Conservation (phyloP, 2,888 invertebrate species). For the Dryococelus australis region DNA sequence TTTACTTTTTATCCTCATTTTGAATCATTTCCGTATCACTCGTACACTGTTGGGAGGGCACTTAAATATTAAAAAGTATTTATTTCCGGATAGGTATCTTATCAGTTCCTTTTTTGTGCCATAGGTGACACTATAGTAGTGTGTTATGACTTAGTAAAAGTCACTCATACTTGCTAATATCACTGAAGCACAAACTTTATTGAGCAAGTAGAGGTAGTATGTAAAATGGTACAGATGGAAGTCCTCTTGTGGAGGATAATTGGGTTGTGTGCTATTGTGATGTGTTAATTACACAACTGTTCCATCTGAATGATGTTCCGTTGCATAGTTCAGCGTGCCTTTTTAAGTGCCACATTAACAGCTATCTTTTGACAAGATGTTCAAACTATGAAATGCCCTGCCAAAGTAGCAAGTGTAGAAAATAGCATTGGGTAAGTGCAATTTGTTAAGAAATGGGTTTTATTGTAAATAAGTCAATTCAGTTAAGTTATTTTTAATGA, state of each 20-base stretch:
- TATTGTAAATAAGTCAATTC: not conserved
- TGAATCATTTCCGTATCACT: too few relatives aligned
- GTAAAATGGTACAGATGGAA: not conserved
- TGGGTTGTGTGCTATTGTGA: not conserved
- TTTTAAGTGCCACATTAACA: not conserved
- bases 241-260: not conserved
- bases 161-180: too few relatives aligned
- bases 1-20: too few relatives aligned
- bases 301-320: too few relatives aligned
- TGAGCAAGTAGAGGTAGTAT: not conserved
- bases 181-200: not conserved
- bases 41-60: too few relatives aligned
- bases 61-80: too few relatives aligned
- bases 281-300: not conserved
- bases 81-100: too few relatives aligned
- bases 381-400: not conserved
- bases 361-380: not conserved
- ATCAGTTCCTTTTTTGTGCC: too few relatives aligned
- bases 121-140: too few relatives aligned
- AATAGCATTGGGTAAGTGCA: conserved; percentile 1
- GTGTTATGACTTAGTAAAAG: too few relatives aligned
- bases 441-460: not conserved
- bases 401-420: not conserved
- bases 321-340: not conserved
- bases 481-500: not conserved